Evolutionary conservation across 2,797 vertebrate species (phyloP).

Genomic region (Mico argentatus): DNA sequence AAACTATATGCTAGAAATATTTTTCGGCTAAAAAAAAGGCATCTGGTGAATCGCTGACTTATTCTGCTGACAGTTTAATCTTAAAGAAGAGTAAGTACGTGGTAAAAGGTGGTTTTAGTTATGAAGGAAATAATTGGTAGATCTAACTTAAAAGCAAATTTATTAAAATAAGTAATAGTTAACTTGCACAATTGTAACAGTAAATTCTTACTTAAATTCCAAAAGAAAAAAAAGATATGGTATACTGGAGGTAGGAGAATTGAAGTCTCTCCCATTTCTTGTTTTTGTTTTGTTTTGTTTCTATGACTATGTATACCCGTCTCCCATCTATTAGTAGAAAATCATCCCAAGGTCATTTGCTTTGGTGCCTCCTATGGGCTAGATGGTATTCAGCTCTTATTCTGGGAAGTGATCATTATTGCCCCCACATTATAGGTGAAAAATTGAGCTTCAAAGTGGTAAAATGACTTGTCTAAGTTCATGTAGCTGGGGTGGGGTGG

Average conservation of each 20-base stretch:
- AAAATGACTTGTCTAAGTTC: background rate
- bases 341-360: background rate
- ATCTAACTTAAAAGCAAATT: constrained; percentile 12
- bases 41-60: background rate
- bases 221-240: background rate
- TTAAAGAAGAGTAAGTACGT: background rate
- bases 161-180: background rate
- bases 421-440: background rate
- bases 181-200: background rate
- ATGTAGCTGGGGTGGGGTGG: background rate
- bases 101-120: background rate
- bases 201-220: background rate
- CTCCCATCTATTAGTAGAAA: background rate
- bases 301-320: background rate
- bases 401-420: background rate
- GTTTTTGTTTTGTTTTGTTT: background rate
- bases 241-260: background rate
- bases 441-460: background rate
- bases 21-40: background rate
- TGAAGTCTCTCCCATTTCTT: background rate
- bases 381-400: background rate
- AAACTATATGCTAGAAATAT: background rate
- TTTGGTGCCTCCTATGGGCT: background rate
- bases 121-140: background rate
- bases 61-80: constrained; percentile 31